Evolutionary conservation across 2,888 invertebrate genomes (phyloP).

Genomic region (Phorcus lineatus): DNA sequence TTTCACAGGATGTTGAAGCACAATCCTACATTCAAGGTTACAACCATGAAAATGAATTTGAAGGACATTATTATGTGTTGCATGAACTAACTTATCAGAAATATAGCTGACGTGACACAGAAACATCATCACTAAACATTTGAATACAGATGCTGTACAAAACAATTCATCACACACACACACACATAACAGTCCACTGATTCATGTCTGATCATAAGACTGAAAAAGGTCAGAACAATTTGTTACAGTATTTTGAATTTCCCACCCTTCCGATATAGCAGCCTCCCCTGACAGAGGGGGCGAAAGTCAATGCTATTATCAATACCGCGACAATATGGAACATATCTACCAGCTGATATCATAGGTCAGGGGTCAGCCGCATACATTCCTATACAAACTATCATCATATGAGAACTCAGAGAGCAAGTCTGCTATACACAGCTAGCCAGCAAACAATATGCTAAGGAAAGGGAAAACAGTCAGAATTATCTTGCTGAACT

Average conservation of each 20-base stretch:
- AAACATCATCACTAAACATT: neutral
- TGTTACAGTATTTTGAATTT: slow-evolving; percentile 6
- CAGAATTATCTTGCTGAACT: too few species aligned
- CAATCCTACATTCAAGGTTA: too few species aligned
- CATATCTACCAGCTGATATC: slow-evolving; percentile 8
- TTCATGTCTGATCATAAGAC: neutral
- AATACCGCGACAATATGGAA: slow-evolving; percentile 1
- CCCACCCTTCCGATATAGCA: neutral
- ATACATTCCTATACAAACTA: slow-evolving; percentile 1
- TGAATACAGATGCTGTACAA: neutral
- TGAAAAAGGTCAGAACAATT: slow-evolving; percentile 1
- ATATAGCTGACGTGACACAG: neutral
- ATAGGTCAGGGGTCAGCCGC: neutral
- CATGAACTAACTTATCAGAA: neutral
- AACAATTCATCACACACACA: neutral
- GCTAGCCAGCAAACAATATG: neutral
- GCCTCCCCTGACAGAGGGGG: neutral
- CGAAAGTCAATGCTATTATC: neutral
- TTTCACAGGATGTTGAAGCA: too few species aligned
- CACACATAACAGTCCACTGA: neutral
- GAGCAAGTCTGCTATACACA: neutral
- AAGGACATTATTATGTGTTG: neutral
- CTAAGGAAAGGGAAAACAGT: too few species aligned
- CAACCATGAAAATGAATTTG: too few species aligned
- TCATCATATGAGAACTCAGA: neutral